Percentiles rank a stretch among this genome's conserved stretches.
phyloP scores from a whole-genome alignment of 2,888 invertebrate genomes.

The Conistra vaccinii region DNA sequence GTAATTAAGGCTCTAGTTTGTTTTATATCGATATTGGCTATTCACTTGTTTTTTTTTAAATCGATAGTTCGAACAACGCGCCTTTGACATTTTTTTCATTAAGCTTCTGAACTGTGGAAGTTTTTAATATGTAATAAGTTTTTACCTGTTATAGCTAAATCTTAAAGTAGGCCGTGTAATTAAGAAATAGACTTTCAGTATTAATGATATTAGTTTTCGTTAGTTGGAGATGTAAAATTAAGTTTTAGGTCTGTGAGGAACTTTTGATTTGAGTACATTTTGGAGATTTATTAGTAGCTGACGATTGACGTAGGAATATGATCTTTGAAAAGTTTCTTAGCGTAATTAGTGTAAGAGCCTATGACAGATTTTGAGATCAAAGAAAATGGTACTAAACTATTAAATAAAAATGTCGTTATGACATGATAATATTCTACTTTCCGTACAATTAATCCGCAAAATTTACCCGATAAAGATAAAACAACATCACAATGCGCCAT shows the following conservation, averaged over 20 bases:
- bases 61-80: conserved; percentile 15
- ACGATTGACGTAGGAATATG: conserved; percentile 11
- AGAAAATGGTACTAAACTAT: background rate
- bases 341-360: background rate
- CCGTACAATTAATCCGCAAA: conserved; percentile 1
- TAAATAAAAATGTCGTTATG: background rate
- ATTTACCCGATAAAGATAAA: conserved; percentile 15
- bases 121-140: conserved; percentile 15
- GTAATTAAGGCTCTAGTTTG: conserved; percentile 42
- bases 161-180: conserved; percentile 7
- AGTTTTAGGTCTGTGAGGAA: conserved; percentile 24
- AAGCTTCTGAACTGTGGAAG: background rate
- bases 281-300: conserved; percentile 29
- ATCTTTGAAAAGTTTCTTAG: background rate
- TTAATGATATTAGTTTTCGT: conserved; percentile 39
- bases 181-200: conserved; percentile 26
- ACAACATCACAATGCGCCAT: background rate
- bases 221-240: conserved; percentile 30
- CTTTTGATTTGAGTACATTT: conserved; percentile 36
- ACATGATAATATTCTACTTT: conserved; percentile 7
- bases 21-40: conserved; percentile 42
- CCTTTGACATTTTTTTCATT: conserved; percentile 34
- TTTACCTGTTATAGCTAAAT: background rate
- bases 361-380: background rate
- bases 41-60: background rate